These are phyloP conservation scores for Autographa pulchrina DNA, from an alignment of 2,888 invertebrate genomes.

Conservation along the genomic window DNA sequence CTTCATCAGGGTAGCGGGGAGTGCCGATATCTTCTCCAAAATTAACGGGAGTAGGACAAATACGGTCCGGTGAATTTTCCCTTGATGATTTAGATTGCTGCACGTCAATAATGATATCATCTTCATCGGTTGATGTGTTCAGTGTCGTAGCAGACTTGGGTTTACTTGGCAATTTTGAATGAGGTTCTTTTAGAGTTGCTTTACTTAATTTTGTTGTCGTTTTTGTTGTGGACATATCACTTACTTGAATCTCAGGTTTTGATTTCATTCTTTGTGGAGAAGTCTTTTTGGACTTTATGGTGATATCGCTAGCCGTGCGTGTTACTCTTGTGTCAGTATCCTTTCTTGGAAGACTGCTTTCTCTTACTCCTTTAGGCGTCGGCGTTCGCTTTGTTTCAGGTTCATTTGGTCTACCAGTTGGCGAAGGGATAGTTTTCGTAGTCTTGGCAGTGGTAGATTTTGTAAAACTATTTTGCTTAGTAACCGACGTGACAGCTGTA, in stretches of 20 bases:
- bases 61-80: slow-evolving; percentile 93
- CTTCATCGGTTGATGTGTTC: slow-evolving; percentile 87
- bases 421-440: slow-evolving; percentile 64
- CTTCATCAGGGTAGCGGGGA: slow-evolving; percentile 93
- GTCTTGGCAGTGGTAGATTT: slow-evolving; percentile 70
- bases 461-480: slow-evolving; percentile 73
- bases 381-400: slow-evolving; percentile 75
- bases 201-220: slow-evolving; percentile 72
- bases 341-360: slow-evolving; percentile 78
- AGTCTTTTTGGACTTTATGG: slow-evolving; percentile 85
- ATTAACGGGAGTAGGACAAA: slow-evolving; percentile 91
- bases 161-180: slow-evolving; percentile 78
- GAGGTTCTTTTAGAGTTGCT: slow-evolving; percentile 69
- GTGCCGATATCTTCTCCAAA: slow-evolving; percentile 89
- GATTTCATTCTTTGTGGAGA: slow-evolving; percentile 84
- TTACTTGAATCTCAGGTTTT: slow-evolving; percentile 86
- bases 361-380: slow-evolving; percentile 76
- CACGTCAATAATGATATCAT: slow-evolving; percentile 91
- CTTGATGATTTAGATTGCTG: slow-evolving; percentile 93
- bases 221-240: slow-evolving; percentile 74
- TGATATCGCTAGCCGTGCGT: slow-evolving; percentile 89
- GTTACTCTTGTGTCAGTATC: slow-evolving; percentile 83
- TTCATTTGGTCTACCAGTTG: slow-evolving; percentile 65
- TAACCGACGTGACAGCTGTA: slow-evolving; percentile 55
- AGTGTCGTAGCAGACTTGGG: slow-evolving; percentile 87